These are phyloP conservation scores for Laspeyria flexula DNA, from an alignment of 2,888 invertebrate genomes.

Conservation along the genomic window DNA sequence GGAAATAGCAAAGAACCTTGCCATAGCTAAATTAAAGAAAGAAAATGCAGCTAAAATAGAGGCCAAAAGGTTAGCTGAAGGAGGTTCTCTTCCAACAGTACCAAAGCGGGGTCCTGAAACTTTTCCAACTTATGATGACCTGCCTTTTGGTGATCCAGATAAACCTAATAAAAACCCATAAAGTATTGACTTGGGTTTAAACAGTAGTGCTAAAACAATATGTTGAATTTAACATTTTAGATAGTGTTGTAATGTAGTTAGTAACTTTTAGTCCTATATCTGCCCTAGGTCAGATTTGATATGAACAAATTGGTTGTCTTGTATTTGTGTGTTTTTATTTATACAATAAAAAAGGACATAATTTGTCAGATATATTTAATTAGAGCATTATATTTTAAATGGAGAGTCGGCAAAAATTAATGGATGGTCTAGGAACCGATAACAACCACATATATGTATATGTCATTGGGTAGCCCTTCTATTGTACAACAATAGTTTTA, in stretches of 20 bases:
- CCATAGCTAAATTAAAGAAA: conserved; percentile 90
- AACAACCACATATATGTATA: no score
- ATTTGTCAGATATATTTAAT: no score
- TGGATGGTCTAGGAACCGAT: no score
- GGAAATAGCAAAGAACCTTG: conserved; percentile 90
- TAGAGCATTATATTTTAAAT: no score
- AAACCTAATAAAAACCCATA: conserved; percentile 37
- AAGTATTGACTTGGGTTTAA: conserved; percentile 7
- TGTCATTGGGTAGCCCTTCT: no score
- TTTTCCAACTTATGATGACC: conserved; percentile 87
- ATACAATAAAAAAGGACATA: no score
- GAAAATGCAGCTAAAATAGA: conserved; percentile 91
- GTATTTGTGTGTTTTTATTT: no score
- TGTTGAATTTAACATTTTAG: background rate
- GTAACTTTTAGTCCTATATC: no score
- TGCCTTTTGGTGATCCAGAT: conserved; percentile 76
- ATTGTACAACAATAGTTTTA: no score
- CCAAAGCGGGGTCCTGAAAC: conserved; percentile 65
- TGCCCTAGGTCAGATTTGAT: no score
- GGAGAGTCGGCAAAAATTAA: no score
- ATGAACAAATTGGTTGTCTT: no score
- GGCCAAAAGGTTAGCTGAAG: conserved; percentile 82
- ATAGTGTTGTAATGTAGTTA: background rate
- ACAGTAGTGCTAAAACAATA: background rate
- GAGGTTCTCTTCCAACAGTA: conserved; percentile 63